Evolutionary conservation across 1,140 invertebrate genomes (phyloP).

Genomic region (Pogonus chalceus): DNA sequence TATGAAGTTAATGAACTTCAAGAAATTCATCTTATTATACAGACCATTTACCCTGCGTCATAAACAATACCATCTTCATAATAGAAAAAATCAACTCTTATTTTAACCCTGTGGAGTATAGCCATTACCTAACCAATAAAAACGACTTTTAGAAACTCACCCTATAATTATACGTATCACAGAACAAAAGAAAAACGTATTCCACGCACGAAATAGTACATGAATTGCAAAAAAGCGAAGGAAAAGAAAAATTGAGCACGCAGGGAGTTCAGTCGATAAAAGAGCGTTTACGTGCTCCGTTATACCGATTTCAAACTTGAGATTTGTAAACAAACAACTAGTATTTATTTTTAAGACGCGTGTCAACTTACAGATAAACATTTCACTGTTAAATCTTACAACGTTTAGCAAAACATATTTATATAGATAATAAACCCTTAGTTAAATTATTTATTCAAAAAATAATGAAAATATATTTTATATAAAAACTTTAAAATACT

Average conservation of each 20-base stretch:
- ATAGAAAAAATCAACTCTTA: background rate
- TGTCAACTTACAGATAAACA: no score
- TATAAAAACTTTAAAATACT: no score
- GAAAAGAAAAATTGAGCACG: background rate
- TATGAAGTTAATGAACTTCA: background rate
- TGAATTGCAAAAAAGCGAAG: background rate
- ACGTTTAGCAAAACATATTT: no score
- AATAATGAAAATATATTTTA: no score
- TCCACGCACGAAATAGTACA: background rate
- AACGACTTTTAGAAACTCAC: background rate
- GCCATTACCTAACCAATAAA: background rate
- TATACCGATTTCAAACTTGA: no score
- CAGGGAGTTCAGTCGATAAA: background rate
- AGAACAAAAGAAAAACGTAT: constrained; percentile 5
- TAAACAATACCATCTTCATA: background rate
- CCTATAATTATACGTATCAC: constrained; percentile 5
- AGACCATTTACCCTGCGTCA: background rate
- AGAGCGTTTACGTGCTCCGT: background rate
- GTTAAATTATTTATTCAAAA: no score
- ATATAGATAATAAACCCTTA: no score
- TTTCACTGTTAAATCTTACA: no score
- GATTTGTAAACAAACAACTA: no score
- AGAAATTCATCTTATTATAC: no score
- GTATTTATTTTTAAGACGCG: no score
- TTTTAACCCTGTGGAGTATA: no score